Conservation (phyloP, 2,888 invertebrate genomes). For the Diplazon laetatorius region DNA sequence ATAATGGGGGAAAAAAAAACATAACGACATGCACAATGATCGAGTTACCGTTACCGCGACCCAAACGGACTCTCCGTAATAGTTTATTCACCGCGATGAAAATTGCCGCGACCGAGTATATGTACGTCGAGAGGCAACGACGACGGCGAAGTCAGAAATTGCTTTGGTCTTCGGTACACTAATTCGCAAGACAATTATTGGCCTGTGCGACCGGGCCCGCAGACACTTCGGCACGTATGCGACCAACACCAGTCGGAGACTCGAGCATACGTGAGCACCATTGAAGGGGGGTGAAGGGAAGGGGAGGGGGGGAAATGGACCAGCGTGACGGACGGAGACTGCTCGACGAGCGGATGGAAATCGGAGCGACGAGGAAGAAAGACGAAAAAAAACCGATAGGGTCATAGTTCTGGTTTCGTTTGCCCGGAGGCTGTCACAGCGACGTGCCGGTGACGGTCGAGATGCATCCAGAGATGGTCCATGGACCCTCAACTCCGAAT, state of each 20-base stretch:
- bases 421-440: slow-evolving; percentile 60
- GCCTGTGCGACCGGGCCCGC: slow-evolving; percentile 20
- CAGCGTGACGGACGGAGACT: neutral
- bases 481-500: no score
- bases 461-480: no score
- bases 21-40: neutral
- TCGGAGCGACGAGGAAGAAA: neutral
- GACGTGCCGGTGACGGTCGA: no score
- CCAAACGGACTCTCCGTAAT: slow-evolving; percentile 12
- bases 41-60: slow-evolving; percentile 24
- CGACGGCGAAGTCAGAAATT: slow-evolving; percentile 16
- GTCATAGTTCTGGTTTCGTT: slow-evolving; percentile 75
- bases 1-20: slow-evolving; percentile 1
- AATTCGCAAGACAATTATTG: slow-evolving; percentile 37
- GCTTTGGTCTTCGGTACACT: slow-evolving; percentile 12
- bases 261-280: neutral
- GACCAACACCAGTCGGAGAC: slow-evolving; percentile 8
- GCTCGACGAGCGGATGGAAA: slow-evolving; percentile 2
- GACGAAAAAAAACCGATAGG: slow-evolving; percentile 51
- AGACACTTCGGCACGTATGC: slow-evolving; percentile 42
- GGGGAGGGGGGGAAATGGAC: neutral
- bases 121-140: neutral
- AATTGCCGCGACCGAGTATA: neutral
- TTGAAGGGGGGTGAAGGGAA: no score
- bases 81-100: neutral